These are phyloP conservation scores for Ptilodon capucinus DNA, from an alignment of 2,888 invertebrate species.

Conservation along the genomic window DNA sequence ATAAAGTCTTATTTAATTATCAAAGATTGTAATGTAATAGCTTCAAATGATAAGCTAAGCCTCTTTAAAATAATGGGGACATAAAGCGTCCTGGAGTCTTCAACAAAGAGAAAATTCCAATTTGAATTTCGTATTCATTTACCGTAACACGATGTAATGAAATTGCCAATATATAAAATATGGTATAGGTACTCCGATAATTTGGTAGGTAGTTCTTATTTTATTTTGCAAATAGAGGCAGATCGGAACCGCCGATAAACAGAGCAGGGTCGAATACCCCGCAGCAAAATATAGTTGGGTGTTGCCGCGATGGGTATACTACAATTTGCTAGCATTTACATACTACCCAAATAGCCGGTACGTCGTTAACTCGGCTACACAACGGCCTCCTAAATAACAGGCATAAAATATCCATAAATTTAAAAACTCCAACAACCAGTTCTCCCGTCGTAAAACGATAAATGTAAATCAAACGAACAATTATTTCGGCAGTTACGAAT, in stretches of 20 bases:
- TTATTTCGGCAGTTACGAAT: constrained; percentile 56
- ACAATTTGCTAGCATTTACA: constrained; percentile 37
- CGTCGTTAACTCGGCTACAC: constrained; percentile 30
- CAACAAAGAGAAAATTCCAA: too few species aligned
- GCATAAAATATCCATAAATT: constrained; percentile 57
- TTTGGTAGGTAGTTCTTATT: constrained; percentile 5
- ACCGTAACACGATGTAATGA: neutral
- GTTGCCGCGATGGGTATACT: constrained; percentile 29
- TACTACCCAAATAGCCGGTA: constrained; percentile 32
- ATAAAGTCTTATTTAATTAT: too few species aligned
- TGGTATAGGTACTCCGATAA: neutral
- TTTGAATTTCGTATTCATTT: too few species aligned
- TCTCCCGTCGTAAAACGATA: constrained; percentile 57
- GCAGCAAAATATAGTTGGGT: constrained; percentile 23
- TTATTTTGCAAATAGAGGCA: constrained; percentile 17
- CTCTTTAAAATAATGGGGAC: too few species aligned
- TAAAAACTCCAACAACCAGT: constrained; percentile 53
- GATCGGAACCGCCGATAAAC: constrained; percentile 25
- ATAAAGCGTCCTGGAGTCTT: too few species aligned
- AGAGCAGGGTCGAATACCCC: constrained; percentile 12
- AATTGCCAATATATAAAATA: neutral
- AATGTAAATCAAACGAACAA: constrained; percentile 59
- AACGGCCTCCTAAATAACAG: constrained; percentile 43
- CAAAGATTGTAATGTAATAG: too few species aligned
- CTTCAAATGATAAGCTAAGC: too few species aligned